A percentile compares a stretch with the other conserved stretches of the same genome.
phyloP scores from a whole-genome alignment of 1,140 invertebrate genomes.

The Ceratitis capitata region DNA sequence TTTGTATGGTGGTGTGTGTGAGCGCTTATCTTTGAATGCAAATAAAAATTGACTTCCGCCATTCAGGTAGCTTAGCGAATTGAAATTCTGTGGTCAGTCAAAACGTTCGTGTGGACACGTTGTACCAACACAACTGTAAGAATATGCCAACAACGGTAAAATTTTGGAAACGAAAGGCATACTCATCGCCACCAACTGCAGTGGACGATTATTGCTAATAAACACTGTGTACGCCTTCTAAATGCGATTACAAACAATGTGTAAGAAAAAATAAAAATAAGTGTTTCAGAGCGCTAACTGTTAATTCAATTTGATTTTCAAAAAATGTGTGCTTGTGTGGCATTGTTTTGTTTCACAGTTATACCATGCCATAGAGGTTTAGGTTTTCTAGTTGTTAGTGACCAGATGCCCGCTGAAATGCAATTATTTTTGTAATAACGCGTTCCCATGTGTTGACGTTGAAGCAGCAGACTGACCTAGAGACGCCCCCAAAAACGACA shows the following conservation, averaged over 20 bases:
- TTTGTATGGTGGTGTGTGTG: neutral
- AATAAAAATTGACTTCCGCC: neutral
- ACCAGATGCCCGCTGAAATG: neutral
- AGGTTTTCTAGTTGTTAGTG: neutral
- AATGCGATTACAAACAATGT: slow-evolving; percentile 13
- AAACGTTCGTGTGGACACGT: slow-evolving; percentile 20
- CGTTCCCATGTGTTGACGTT: neutral
- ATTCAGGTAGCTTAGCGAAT: neutral
- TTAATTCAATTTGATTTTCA: too few species aligned
- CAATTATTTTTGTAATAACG: neutral
- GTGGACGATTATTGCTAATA: slow-evolving; percentile 59
- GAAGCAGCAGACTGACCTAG: neutral
- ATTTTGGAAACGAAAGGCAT: too few species aligned
- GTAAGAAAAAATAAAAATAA: slow-evolving; percentile 35
- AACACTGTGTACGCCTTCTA: slow-evolving; percentile 58
- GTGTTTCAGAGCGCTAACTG: neutral
- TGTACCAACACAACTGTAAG: slow-evolving; percentile 42
- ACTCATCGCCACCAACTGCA: slow-evolving; percentile 21
- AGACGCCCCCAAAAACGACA: neutral
- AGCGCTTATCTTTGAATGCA: neutral
- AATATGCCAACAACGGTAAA: neutral
- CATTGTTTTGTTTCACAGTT: neutral
- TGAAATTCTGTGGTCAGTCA: neutral
- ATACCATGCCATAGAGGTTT: neutral
- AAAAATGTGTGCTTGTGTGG: neutral